These are phyloP conservation scores for Horisme vitalbata DNA, from an alignment of 2,888 invertebrate genomes.

Conservation along the genomic window DNA sequence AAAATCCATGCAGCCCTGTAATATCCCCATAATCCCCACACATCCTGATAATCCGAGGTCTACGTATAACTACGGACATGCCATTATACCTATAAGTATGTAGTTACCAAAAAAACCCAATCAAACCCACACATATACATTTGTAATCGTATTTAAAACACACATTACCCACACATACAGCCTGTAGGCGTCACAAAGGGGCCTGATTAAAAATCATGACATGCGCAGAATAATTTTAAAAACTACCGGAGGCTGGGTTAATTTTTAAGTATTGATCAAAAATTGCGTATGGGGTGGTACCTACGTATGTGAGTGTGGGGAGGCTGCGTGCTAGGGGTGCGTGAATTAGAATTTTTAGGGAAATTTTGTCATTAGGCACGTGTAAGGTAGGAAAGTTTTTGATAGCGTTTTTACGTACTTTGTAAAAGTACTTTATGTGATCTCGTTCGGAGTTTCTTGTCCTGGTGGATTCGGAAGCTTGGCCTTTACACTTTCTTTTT, in stretches of 20 bases:
- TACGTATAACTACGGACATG: slow-evolving; percentile 14
- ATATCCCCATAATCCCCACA: slow-evolving; percentile 26
- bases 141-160: slow-evolving; percentile 37
- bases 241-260: slow-evolving; percentile 80
- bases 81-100: slow-evolving; percentile 29
- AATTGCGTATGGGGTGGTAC: slow-evolving; percentile 67
- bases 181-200: slow-evolving; percentile 67
- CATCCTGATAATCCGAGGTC: slow-evolving; percentile 3
- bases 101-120: slow-evolving; percentile 40
- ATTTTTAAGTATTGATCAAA: slow-evolving; percentile 84
- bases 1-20: slow-evolving; percentile 20
- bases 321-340: slow-evolving; percentile 45
- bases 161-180: slow-evolving; percentile 30
- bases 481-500: too few species aligned
- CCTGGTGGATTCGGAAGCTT: too few species aligned
- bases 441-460: too few species aligned
- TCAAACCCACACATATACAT: slow-evolving; percentile 36
- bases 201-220: slow-evolving; percentile 82
- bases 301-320: slow-evolving; percentile 16
- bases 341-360: slow-evolving; percentile 75
- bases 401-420: slow-evolving; percentile 1
- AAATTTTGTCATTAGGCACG: slow-evolving; percentile 72
- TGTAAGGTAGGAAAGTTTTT: slow-evolving; percentile 19
- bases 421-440: neutral
- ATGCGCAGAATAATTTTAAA: slow-evolving; percentile 82